A percentile compares a stretch with the other conserved stretches of the same genome.
phyloP scores from a whole-genome alignment of 2,888 invertebrate genomes.

The Epinotia demarniana region DNA sequence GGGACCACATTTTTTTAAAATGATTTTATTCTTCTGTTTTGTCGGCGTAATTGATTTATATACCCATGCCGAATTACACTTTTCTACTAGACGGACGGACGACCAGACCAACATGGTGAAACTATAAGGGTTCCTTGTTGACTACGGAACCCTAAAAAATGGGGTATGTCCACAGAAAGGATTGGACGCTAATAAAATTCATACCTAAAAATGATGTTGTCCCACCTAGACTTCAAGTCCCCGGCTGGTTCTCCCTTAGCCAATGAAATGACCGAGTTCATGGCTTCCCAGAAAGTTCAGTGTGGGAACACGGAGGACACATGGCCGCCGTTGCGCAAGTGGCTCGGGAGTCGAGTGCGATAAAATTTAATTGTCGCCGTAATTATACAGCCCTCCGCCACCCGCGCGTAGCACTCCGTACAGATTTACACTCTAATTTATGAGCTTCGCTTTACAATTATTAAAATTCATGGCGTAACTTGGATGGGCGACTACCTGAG shows the following conservation, averaged over 20 bases:
- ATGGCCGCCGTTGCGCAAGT: conserved; percentile 14
- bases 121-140: no score
- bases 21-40: no score
- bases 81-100: no score
- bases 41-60: no score
- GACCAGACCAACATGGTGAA: no score
- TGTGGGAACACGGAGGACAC: conserved; percentile 30
- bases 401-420: not conserved
- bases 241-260: not conserved
- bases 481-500: no score
- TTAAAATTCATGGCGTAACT: not conserved
- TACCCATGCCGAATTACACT: no score
- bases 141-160: no score
- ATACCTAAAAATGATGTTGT: no score
- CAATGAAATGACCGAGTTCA: conserved; percentile 9
- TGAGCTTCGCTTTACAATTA: not conserved
- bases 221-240: not conserved
- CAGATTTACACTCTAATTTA: conserved; percentile 17
- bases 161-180: no score
- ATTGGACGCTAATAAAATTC: no score
- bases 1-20: no score
- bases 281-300: conserved; percentile 20
- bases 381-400: not conserved
- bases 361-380: conserved; percentile 26
- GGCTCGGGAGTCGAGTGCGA: conserved; percentile 11